These are phyloP conservation scores for Lepidostoma basale DNA, from an alignment of 1,140 invertebrate species.

Conservation along the genomic window DNA sequence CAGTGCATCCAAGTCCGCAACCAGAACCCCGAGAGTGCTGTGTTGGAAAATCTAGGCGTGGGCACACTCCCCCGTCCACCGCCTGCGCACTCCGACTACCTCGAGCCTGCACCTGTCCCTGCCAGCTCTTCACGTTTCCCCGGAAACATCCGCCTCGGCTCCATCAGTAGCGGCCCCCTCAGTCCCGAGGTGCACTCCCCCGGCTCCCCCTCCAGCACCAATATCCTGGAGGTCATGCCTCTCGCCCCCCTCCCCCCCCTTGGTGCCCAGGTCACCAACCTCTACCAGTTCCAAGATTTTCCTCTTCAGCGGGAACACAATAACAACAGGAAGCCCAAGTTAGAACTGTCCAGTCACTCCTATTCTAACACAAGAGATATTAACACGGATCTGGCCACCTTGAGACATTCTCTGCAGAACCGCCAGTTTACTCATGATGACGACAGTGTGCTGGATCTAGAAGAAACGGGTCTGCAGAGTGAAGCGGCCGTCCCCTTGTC, in stretches of 20 bases:
- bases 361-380: slow-evolving; percentile 50
- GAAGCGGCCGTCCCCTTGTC: slow-evolving; percentile 50
- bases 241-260: slow-evolving; percentile 53
- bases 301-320: slow-evolving; percentile 55
- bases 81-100: slow-evolving; percentile 47
- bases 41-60: slow-evolving; percentile 62
- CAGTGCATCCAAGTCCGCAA: slow-evolving; percentile 75
- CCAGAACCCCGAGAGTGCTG: slow-evolving; percentile 61
- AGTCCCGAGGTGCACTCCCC: slow-evolving; percentile 55
- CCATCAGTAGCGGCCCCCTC: slow-evolving; percentile 46
- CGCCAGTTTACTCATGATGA: slow-evolving; percentile 55
- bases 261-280: slow-evolving; percentile 56
- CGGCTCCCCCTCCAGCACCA: slow-evolving; percentile 60
- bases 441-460: slow-evolving; percentile 42
- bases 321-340: slow-evolving; percentile 53
- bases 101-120: slow-evolving; percentile 46
- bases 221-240: slow-evolving; percentile 61
- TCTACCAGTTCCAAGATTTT: slow-evolving; percentile 59
- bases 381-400: slow-evolving; percentile 55
- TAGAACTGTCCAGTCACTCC: slow-evolving; percentile 46
- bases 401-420: slow-evolving; percentile 55
- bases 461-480: not conserved
- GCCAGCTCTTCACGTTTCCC: slow-evolving; percentile 41
- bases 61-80: slow-evolving; percentile 53
- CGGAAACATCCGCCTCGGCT: slow-evolving; percentile 48